These are phyloP conservation scores for Phalangium opilio DNA, from an alignment of 2,888 invertebrate genomes.

Conservation along the genomic window DNA sequence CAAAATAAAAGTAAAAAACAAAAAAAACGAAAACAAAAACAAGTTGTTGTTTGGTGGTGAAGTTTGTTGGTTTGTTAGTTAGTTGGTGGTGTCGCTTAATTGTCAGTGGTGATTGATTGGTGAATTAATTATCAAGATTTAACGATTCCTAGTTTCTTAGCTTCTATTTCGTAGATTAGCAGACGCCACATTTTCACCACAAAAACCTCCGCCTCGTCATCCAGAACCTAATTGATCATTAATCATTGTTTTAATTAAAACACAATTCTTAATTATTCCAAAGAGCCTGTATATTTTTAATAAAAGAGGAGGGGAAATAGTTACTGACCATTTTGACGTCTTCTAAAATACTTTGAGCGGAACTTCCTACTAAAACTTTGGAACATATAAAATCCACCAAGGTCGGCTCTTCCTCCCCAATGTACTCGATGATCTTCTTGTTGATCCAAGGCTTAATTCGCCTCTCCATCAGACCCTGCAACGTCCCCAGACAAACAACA, in stretches of 20 bases:
- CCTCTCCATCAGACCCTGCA: constrained; percentile 74
- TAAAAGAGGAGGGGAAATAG: constrained; percentile 8
- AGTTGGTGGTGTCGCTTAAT: too few relatives aligned
- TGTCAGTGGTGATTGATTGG: too few relatives aligned
- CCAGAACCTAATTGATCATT: constrained; percentile 59
- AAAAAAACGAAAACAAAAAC: too few relatives aligned
- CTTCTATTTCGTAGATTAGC: constrained; percentile 97
- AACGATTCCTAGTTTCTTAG: constrained; percentile 82
- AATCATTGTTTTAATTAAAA: constrained; percentile 19
- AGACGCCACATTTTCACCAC: constrained; percentile 99
- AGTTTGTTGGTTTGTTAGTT: too few relatives aligned
- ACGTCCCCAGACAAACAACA: too few relatives aligned
- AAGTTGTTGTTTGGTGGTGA: too few relatives aligned
- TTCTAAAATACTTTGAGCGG: constrained; percentile 85
- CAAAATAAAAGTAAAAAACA: too few relatives aligned
- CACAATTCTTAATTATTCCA: too few relatives aligned
- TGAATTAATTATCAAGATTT: constrained; percentile 37
- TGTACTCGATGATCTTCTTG: constrained; percentile 98
- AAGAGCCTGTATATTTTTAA: constrained; percentile 2
- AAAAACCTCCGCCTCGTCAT: constrained; percentile 99
- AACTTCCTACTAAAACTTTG: constrained; percentile 83
- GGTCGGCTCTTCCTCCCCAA: constrained; percentile 96
- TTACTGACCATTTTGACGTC: constrained; percentile 90
- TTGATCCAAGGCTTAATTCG: constrained; percentile 98
- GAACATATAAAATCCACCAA: constrained; percentile 99